A percentile compares a stretch with the other conserved stretches of the same genome.
Evolutionary conservation across 2,797 vertebrate genomes (phyloP).

Genomic region (Coreius guichenoti): DNA sequence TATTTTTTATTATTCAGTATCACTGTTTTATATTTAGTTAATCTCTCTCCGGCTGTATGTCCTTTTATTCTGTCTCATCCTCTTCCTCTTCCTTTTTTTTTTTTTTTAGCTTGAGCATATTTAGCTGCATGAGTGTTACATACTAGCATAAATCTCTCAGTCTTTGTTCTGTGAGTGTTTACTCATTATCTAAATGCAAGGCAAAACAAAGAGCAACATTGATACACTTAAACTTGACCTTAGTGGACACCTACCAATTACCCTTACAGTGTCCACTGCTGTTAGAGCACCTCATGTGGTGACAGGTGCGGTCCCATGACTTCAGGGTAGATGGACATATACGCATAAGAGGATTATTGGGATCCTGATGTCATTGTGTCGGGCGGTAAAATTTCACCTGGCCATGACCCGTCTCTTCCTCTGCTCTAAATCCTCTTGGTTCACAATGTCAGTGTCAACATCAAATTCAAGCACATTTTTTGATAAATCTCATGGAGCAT

Average conservation of each 20-base stretch:
- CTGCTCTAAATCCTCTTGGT: not conserved
- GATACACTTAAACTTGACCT: not conserved
- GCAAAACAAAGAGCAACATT: not conserved
- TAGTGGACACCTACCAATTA: constrained; percentile 9
- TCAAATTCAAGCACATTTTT: not conserved
- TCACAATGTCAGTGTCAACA: not conserved
- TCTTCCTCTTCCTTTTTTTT: not conserved
- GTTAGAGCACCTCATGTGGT: not conserved
- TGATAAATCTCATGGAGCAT: not conserved
- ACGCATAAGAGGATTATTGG: constrained; percentile 74
- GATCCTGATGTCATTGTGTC: constrained; percentile 72
- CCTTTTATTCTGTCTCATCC: not conserved
- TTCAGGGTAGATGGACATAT: constrained; percentile 24
- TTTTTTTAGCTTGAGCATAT: constrained; percentile 8
- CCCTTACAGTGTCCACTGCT: not conserved
- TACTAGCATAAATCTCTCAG: not conserved
- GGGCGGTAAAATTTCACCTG: constrained; percentile 61
- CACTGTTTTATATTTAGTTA: constrained; percentile 53
- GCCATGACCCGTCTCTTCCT: constrained; percentile 12
- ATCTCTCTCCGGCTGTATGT: constrained; percentile 17
- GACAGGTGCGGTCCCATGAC: constrained; percentile 39
- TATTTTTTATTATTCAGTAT: not conserved
- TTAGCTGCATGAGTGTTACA: not conserved
- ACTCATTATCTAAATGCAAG: not conserved
- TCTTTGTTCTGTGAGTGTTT: not conserved